Percentiles rank a stretch among this genome's conserved stretches.
Evolutionary conservation across 2,797 vertebrate species (phyloP).

Genomic region (Schizothorax lantsangensis): DNA sequence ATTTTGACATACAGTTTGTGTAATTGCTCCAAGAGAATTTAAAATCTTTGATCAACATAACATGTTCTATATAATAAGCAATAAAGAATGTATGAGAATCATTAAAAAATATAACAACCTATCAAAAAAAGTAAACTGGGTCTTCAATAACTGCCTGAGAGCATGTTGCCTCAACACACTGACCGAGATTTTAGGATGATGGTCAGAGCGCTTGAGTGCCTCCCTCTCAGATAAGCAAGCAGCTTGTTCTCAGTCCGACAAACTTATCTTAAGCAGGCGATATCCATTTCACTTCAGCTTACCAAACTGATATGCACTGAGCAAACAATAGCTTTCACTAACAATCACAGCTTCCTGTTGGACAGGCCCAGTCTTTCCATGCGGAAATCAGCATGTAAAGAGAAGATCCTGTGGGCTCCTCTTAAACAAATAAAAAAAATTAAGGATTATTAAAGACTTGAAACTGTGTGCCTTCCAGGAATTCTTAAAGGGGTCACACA

Average conservation of each 20-base stretch:
- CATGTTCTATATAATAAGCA: neutral
- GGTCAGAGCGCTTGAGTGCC: neutral
- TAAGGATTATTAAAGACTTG: neutral
- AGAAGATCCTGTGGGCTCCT: slow-evolving; percentile 44
- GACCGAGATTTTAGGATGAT: neutral
- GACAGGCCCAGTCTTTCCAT: slow-evolving; percentile 47
- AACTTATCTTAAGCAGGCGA: slow-evolving; percentile 34
- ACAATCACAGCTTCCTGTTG: slow-evolving; percentile 57
- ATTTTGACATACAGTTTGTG: neutral
- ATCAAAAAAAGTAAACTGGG: neutral
- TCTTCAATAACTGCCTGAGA: neutral
- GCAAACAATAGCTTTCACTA: slow-evolving; percentile 56
- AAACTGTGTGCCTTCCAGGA: neutral
- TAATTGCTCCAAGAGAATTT: too few species aligned
- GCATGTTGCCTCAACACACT: neutral
- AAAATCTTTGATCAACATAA: neutral
- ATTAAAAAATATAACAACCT: neutral
- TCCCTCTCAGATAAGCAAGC: slow-evolving; percentile 59
- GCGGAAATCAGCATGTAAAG: slow-evolving; percentile 50
- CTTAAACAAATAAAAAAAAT: neutral
- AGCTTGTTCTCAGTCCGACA: slow-evolving; percentile 59
- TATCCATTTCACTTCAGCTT: slow-evolving; percentile 22
- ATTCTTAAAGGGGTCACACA: neutral
- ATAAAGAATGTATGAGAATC: neutral
- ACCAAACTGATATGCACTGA: slow-evolving; percentile 3